phyloP scores from a whole-genome alignment of 2,888 invertebrate genomes.

The Thelaira solivaga region DNA sequence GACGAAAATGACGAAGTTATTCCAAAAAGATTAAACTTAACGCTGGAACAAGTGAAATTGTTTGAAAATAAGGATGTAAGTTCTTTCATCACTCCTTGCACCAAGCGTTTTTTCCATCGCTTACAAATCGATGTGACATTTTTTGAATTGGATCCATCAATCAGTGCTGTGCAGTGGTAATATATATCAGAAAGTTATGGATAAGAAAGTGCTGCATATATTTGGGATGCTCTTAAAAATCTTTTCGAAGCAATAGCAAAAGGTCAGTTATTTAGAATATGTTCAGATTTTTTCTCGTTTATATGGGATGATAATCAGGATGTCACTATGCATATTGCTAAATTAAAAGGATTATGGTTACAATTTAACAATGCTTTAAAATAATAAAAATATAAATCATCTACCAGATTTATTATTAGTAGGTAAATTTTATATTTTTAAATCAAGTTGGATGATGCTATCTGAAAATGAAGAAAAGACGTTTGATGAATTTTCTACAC shows the following conservation, averaged over 20 bases:
- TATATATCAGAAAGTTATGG: no score
- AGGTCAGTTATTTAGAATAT: conserved; percentile 68
- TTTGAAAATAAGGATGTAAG: no score
- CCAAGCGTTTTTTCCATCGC: no score
- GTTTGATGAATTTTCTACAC: conserved; percentile 1
- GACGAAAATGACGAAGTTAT: background rate
- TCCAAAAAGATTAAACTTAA: background rate
- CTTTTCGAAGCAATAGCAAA: conserved; percentile 69
- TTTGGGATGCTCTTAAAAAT: no score
- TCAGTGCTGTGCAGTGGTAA: no score
- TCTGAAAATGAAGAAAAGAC: background rate
- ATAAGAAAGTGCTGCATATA: no score
- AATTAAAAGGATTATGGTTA: conserved; percentile 67
- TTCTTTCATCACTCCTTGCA: no score
- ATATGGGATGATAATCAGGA: conserved; percentile 67
- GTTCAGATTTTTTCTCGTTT: conserved; percentile 69
- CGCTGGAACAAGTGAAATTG: no score
- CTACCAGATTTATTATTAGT: conserved; percentile 66
- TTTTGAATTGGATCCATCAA: no score
- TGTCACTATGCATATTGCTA: conserved; percentile 67
- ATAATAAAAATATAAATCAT: conserved; percentile 62
- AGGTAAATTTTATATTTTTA: conserved; percentile 59
- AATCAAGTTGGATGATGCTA: conserved; percentile 23
- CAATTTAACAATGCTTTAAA: conserved; percentile 66
- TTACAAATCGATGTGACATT: no score